Conservation (phyloP, 2,797 vertebrate species). For the Psittacula derbiana region DNA sequence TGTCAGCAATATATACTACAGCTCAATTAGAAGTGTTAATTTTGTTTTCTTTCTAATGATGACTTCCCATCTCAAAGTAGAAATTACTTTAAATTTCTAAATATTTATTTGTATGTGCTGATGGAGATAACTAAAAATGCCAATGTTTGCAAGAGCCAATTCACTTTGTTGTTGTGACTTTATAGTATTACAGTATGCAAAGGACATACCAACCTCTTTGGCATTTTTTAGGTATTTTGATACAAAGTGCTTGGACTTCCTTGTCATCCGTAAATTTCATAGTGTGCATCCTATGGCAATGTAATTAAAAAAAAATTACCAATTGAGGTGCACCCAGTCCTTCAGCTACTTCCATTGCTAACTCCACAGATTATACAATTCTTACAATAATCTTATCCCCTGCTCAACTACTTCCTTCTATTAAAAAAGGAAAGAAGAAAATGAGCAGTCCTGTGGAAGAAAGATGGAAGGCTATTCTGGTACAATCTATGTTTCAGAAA, state of each 20-base stretch:
- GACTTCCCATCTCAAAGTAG: background rate
- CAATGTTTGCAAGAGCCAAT: background rate
- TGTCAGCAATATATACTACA: background rate
- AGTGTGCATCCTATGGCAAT: background rate
- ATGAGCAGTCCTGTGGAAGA: background rate
- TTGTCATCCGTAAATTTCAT: background rate
- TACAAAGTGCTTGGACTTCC: background rate
- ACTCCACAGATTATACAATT: background rate
- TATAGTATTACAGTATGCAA: background rate
- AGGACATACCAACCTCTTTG: background rate
- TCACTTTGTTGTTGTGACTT: background rate
- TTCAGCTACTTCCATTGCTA: background rate
- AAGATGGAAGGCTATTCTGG: background rate
- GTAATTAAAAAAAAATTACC: background rate
- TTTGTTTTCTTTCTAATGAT: background rate
- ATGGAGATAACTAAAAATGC: background rate
- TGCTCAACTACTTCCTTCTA: background rate
- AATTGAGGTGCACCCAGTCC: fast-evolving
- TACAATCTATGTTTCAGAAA: background rate
- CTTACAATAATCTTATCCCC: background rate
- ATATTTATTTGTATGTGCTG: background rate
- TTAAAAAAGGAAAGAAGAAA: background rate
- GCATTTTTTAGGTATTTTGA: background rate
- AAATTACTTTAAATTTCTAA: background rate
- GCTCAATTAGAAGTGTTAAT: background rate